Base-by-base conservation (phyloP, 2,113 vertebrate genomes). In the Cyrtonyx montezumae region DNA sequence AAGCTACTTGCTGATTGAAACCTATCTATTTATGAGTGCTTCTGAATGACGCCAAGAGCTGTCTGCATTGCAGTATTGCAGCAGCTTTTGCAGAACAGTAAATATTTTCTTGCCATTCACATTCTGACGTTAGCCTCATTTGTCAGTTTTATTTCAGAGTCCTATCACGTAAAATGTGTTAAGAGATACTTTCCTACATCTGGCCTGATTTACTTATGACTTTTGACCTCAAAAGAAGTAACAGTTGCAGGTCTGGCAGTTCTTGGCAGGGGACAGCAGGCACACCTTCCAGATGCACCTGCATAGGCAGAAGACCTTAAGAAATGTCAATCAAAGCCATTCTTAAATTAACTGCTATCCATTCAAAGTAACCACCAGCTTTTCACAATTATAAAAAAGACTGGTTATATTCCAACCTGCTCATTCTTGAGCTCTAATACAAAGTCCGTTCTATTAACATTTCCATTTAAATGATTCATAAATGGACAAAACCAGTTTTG, bases 21-120 rank as follows among this genome's bases (percentile, higher is more conserved):
- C 40, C 71, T 91, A 85, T 94, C 96, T 98, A 97, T 98, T 98
- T 97, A 96, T 97, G 97, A 97, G 83, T 81, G 73, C 74, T 94
- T 87, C 69, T 94, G 94, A 91, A 68, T 49, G 45, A 63, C 77
- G 87, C 78, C 95, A 97, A 55, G 96, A 91, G 5, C 51, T 88
- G 75, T 75, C 69, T 58, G 63, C 73, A 56, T 34, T 78, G 46
- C 91, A 94, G 37, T 40, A 84, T 62, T 78, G 34, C 45, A 76
- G 13, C 8, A 42, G 43, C 43, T 79, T 91, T 90, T 81, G 40
- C 40, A 7, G 55, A 58, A 51, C 36, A 43, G 32, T 92, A 74
- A 94, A 93, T 65, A 86, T 55, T 87, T 73, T 89, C 86, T 87
- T 93, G 89, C 76, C 53, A 77, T 46, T 61, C 32, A 68, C 55